A percentile compares a stretch with the other conserved stretches of the same genome.
Conservation (phyloP, 1,140 invertebrate species). For the Lepidurus packardi region DNA sequence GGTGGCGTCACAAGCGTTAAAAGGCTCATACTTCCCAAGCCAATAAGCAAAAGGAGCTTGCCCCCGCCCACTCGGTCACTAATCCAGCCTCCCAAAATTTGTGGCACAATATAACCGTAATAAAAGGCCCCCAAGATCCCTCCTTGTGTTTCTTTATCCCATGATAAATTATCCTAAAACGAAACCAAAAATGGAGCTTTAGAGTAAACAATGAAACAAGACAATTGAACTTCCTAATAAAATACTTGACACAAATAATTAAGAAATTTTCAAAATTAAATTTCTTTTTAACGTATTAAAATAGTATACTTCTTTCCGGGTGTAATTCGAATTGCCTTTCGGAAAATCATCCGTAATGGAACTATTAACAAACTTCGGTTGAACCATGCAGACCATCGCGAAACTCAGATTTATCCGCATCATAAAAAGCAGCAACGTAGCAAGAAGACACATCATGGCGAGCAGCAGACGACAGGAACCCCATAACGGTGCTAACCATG, state of each 20-base stretch:
- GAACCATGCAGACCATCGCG: slow-evolving; percentile 43
- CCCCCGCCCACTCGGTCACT: slow-evolving; percentile 45
- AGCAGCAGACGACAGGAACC: slow-evolving; percentile 37
- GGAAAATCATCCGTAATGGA: slow-evolving; percentile 19
- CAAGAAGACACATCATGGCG: slow-evolving; percentile 37
- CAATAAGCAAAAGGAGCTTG: slow-evolving; percentile 40
- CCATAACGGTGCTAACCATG: slow-evolving; percentile 35
- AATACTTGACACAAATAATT: background rate
- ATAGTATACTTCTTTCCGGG: slow-evolving; percentile 14
- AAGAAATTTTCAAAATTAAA: no score
- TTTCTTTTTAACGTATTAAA: background rate
- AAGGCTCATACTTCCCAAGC: slow-evolving; percentile 43
- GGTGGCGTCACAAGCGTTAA: slow-evolving; percentile 46
- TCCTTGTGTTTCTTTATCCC: slow-evolving; percentile 44
- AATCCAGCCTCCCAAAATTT: slow-evolving; percentile 48
- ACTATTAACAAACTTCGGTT: slow-evolving; percentile 27
- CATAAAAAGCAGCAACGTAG: slow-evolving; percentile 37
- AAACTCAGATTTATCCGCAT: slow-evolving; percentile 41
- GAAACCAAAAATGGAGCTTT: background rate
- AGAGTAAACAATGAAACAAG: no score
- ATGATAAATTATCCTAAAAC: slow-evolving; percentile 41
- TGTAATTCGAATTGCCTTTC: slow-evolving; percentile 9
- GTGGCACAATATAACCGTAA: slow-evolving; percentile 46
- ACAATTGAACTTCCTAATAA: no score
- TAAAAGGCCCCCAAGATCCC: slow-evolving; percentile 46